phyloP scores from a whole-genome alignment of 2,113 vertebrate genomes.

The Empidonax traillii region DNA sequence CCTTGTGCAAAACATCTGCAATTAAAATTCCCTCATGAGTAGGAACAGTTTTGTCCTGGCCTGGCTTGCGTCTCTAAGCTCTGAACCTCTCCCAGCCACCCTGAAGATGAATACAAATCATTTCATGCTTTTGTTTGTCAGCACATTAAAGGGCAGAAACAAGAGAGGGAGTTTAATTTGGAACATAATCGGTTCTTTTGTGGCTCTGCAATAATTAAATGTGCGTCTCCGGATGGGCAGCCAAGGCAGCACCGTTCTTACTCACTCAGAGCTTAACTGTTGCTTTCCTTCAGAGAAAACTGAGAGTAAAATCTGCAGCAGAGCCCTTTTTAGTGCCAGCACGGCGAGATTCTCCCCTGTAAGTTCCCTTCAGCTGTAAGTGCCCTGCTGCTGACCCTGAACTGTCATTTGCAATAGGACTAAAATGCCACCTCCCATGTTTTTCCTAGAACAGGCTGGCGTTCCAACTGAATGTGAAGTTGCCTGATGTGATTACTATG shows the following conservation, averaged over 20 bases:
- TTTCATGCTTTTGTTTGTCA: not conserved
- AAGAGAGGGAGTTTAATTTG: not conserved
- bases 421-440: not conserved
- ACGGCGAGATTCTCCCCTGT: not conserved
- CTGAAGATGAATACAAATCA: not conserved
- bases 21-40: not conserved
- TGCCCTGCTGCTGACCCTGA: constrained; percentile 1
- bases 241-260: not conserved
- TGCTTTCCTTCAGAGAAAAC: not conserved
- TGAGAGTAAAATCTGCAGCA: not conserved
- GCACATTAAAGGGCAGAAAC: not conserved
- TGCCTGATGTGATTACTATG: not conserved
- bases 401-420: not conserved
- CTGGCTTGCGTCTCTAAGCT: not conserved
- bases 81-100: not conserved
- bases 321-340: not conserved
- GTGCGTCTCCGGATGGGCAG: not conserved
- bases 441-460: not conserved
- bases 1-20: not conserved
- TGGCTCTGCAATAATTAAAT: not conserved
- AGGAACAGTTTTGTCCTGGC: not conserved
- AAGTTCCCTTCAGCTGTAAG: not conserved
- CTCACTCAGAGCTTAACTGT: not conserved
- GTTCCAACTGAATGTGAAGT: not conserved
- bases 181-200: not conserved